Conservation (phyloP, 2,888 invertebrate genomes). For the Drosophila barbarae region DNA sequence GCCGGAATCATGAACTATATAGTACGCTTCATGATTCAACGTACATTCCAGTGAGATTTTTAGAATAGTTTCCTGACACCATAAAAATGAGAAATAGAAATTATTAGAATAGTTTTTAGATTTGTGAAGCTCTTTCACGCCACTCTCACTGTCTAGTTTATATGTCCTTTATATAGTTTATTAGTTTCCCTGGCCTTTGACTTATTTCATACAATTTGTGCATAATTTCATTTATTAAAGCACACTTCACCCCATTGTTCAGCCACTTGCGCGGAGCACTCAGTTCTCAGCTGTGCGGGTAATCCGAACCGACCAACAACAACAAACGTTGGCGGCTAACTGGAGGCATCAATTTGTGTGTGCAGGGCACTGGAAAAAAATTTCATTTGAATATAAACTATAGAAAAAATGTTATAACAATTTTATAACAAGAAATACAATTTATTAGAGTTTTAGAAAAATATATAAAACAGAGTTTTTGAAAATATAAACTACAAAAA, state of each 20-base stretch:
- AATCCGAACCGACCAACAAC: constrained; percentile 48
- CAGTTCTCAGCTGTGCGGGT: constrained; percentile 32
- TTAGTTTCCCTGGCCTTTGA: constrained; percentile 4
- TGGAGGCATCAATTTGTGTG: constrained; percentile 37
- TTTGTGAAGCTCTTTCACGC: background rate
- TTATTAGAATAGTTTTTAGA: too few relatives aligned
- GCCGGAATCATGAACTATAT: background rate
- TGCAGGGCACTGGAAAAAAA: constrained; percentile 22
- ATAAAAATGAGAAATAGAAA: background rate
- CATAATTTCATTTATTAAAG: constrained; percentile 25
- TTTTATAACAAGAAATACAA: background rate
- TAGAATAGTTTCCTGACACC: background rate
- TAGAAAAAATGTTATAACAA: too few relatives aligned
- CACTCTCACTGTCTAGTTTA: background rate
- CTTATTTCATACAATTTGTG: constrained; percentile 19
- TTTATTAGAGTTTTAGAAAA: background rate
- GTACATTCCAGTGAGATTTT: background rate
- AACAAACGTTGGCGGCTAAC: constrained; percentile 5
- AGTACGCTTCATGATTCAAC: constrained; percentile 4
- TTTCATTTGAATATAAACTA: too few relatives aligned
- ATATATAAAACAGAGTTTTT: background rate
- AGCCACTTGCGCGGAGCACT: constrained; percentile 30
- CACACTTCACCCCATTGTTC: constrained; percentile 25
- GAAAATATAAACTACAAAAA: too few relatives aligned
- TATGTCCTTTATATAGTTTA: background rate